A percentile compares a stretch with the other conserved stretches of the same genome.
These are phyloP conservation scores for Tiphia femorata DNA, from an alignment of 2,888 invertebrate genomes.

Conservation along the genomic window DNA sequence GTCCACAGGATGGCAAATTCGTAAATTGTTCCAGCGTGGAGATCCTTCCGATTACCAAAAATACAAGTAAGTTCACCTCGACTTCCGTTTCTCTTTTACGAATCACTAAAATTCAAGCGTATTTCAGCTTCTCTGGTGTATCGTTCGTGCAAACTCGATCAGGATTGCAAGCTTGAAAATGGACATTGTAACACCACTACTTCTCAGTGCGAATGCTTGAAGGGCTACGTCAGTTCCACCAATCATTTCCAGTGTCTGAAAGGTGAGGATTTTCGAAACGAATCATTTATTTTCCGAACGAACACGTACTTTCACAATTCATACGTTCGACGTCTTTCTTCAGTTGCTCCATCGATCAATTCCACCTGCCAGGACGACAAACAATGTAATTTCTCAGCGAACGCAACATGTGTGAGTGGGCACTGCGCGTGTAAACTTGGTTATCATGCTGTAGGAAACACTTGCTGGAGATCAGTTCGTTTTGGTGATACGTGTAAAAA, in stretches of 20 bases:
- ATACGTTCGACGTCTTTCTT: too few species aligned
- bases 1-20: conserved; percentile 8
- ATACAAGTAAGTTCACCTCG: background rate
- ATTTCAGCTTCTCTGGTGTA: conserved; percentile 20
- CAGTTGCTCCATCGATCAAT: conserved; percentile 18
- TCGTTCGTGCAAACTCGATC: conserved; percentile 30
- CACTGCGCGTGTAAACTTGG: conserved; percentile 50
- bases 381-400: conserved; percentile 39
- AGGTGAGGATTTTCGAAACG: conserved; percentile 41
- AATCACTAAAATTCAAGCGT: background rate
- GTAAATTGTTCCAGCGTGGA: conserved; percentile 27
- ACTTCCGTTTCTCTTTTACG: background rate
- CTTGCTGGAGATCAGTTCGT: conserved; percentile 38
- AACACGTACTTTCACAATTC: too few species aligned
- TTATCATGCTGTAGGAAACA: conserved; percentile 29
- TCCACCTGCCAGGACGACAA: conserved; percentile 36
- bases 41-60: background rate
- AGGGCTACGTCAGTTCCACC: conserved; percentile 29
- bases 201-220: conserved; percentile 42
- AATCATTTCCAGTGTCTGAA: conserved; percentile 33
- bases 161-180: conserved; percentile 36
- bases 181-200: conserved; percentile 43
- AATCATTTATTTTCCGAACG: too few species aligned
- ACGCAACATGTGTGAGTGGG: conserved; percentile 38
- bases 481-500: conserved; percentile 30